Base-by-base conservation (phyloP, 2,888 invertebrate species). In the Thera britannica region DNA sequence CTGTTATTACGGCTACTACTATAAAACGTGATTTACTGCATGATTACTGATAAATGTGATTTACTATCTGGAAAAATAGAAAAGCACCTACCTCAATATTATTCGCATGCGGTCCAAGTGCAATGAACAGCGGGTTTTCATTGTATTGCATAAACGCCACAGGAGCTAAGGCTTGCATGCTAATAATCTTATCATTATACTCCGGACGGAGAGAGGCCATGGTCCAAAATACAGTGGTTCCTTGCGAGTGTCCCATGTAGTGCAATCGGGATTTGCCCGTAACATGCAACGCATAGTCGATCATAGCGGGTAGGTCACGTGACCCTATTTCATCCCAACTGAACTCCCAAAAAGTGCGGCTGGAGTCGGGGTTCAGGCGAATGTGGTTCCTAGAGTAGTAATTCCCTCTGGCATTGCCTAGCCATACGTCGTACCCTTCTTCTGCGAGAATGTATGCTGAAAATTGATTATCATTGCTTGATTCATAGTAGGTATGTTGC, bases 251-350 rank as follows among this genome's bases (percentile, higher is more conserved):
- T 0, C 97, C 98, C 35, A 96, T 90, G 82, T 97, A 97, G 77
- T 96, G 96, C 0, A 98, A 76, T 58, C 95, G 89, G 0, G 92
- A 75, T 34, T 94, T 91, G 0, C 94, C 94, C 0, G 97, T 96
- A 2, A 74, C 70, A 1, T 81, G 73, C 0, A 96, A 83, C 2
- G 96, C 92, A 80, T 96, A 95, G 82, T 98, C 96, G 60, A 98
- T 95, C 88, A 96, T 96, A 0, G 96, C 95, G 0, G 98, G 97
- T 12, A 98, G 79, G 86, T 98, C 98, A 71, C 90, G 94, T 58
- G 92, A 83, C 0, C 96, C 97, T 84, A 98, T 97, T 81, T 97
- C 96, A 82, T 98, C 96, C 96, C 96, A 98, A 75, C 97, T 97
- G 79, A 95, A 96, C 51, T 94, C 82, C 96, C 96, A 96, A 80